Evolutionary conservation across 2,888 invertebrate species (phyloP).

Genomic region (Himalopsyche anomala): DNA sequence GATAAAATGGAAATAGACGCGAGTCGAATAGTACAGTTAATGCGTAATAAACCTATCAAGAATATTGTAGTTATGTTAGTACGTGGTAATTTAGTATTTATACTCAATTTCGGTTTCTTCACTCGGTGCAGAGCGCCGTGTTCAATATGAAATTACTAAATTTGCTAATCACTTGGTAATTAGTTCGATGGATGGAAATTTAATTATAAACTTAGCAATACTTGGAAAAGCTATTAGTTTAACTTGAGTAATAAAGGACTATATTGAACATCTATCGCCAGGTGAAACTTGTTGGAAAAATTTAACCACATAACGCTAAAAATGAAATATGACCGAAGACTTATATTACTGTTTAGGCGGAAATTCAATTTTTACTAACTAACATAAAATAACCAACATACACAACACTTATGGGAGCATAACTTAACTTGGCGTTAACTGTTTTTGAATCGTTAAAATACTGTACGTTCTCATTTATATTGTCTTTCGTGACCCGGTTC

Average conservation of each 20-base stretch:
- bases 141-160: slow-evolving; percentile 32
- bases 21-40: too few species aligned
- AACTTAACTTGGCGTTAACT: too few species aligned
- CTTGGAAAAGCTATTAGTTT: slow-evolving; percentile 35
- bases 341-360: too few species aligned
- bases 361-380: too few species aligned
- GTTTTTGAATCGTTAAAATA: too few species aligned
- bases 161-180: slow-evolving; percentile 27
- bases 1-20: too few species aligned
- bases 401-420: too few species aligned
- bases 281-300: neutral
- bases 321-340: too few species aligned
- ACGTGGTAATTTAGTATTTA: slow-evolving; percentile 3
- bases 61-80: neutral
- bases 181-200: slow-evolving; percentile 40
- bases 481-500: too few species aligned
- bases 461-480: too few species aligned
- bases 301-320: too few species aligned
- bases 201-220: slow-evolving; percentile 38
- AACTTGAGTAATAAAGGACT: slow-evolving; percentile 40
- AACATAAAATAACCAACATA: too few species aligned
- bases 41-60: neutral
- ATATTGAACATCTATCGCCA: slow-evolving; percentile 28
- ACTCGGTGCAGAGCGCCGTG: neutral
- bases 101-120: neutral